Evolutionary conservation across 2,888 invertebrate species (phyloP), one percentile per base, ranked within the genome.

Genomic region (Volucella zonaria): DNA sequence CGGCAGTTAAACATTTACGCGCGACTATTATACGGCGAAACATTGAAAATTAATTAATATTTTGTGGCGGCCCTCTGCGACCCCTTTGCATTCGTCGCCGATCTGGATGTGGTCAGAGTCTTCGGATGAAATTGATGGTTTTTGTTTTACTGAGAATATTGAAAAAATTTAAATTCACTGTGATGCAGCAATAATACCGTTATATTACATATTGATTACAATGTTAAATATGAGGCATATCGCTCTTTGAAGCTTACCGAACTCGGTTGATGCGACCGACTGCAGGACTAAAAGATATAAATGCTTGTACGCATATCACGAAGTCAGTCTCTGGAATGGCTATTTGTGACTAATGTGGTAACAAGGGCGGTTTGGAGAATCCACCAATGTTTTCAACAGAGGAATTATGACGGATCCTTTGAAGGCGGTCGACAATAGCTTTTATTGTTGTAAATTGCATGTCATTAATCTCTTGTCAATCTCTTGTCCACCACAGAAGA

Each of bases 21-120:
- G 77, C 67, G 49, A 54, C 71, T 77, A 71, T 76, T 59, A 67
- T 77, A 42, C 66, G 15, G 73, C 61, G 67, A 70, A 67, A 59
- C 82, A 73, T 82, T 76, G 82, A 76, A 76, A 82, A 82, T 82
- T 82, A 82, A 82, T 82, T 82, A 82, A 82, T 71, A 82, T 42
- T 70, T 43, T 40, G 61, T 40, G 23, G 14, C 9, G 23, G 14
- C 9, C 15, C 51, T 3, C 45, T 14, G 45, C 31, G 6, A 31
- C 4, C 11, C 31, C 14, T 10, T 31, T 11, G 11, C 9, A 14
- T 4, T 49, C 43, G 18, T 6, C 31, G 6, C 18, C 18, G 18
- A 23, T 6, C 31, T 31, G 31, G 6, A 31, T 31, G 38, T n/a
- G 47, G 2, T 56, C 42, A 14, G 15, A 42, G 31, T 51, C 31